Evolutionary conservation across 2,797 vertebrate genomes (phyloP), one percentile per base, ranked within the genome.

Genomic region (Sarcophilus harrisii): DNA sequence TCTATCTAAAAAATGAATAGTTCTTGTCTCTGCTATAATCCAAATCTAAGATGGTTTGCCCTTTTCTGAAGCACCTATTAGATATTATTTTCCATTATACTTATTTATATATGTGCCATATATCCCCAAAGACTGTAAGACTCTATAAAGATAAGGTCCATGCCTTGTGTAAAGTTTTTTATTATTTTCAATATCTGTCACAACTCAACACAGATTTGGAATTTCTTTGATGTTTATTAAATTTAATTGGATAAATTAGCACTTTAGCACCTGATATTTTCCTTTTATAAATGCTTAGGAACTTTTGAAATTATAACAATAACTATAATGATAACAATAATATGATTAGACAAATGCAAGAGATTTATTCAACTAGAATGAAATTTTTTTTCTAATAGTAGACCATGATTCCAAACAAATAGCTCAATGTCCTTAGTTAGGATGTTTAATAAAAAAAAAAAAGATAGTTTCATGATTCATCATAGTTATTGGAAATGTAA

Each of bases 291-390:
- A 90, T 96, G 95, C 97, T 96, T 95, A n/a, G 93, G 97, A 97
- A 92, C 96, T 97, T 97, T 93, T 94, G 96, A 97, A 89, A 96
- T 92, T 12, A 66, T 97, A 91, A 96, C 97, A 95, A 97, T 92
- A 24, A n/a, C 55, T 90, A 57, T 92, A 91, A 97, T 92, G 62
- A 93, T 91, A 92, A 9, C 62, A 94, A 96, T 52, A 54, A 97
- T 94, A 96, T 62, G 55, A 45, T 62, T 95, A 96, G 62, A 6
- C 59, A 55, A 92, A 57, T 59, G 95, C 90, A 89, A 96, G 90
- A 59, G 55, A 87, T 92, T 73, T 95, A 12, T 95, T 52, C 29
- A 30, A 45, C n/a, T 66, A 18, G 62, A n/a, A 66, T 66, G 14
- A 66, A 66, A n/a, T n/a, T 66, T n/a, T 66, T n/a, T 57, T 66